Conservation (phyloP, 2,888 invertebrate genomes). For the Trichacis sp. region DNA sequence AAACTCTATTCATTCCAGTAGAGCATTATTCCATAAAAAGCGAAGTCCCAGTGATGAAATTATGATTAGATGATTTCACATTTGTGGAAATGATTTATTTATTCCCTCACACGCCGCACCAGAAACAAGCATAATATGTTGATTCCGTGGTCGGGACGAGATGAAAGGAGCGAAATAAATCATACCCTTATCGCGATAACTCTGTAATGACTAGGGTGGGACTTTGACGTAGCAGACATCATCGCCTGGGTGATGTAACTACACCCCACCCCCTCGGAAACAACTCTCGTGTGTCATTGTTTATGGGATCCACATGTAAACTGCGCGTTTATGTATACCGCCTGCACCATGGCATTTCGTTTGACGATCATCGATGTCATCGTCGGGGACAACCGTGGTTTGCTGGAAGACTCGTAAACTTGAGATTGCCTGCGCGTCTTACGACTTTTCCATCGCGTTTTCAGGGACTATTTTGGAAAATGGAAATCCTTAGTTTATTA, state of each 20-base stretch:
- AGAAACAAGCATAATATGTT: neutral
- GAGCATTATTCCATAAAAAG: too few species aligned
- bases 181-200: neutral
- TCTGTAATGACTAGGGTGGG: slow-evolving; percentile 8
- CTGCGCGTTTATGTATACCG: slow-evolving; percentile 16
- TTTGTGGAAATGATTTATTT: too few species aligned
- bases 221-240: neutral
- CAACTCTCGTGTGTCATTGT: slow-evolving; percentile 13
- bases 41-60: too few species aligned
- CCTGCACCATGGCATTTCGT: slow-evolving; percentile 9
- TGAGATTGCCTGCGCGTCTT: slow-evolving; percentile 58
- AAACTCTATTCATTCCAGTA: too few species aligned
- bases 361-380: slow-evolving; percentile 16
- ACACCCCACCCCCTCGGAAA: neutral
- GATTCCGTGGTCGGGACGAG: neutral
- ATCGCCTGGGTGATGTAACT: neutral
- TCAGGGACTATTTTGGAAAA: slow-evolving; percentile 63
- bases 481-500: slow-evolving; percentile 60
- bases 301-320: slow-evolving; percentile 27
- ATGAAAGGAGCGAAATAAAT: neutral
- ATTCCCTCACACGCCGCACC: too few species aligned
- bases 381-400: slow-evolving; percentile 10
- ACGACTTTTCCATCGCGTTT: slow-evolving; percentile 60
- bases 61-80: too few species aligned
- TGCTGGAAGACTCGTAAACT: slow-evolving; percentile 55